Conservation (phyloP, 1,140 invertebrate species). For the Drosophila ironensis region DNA sequence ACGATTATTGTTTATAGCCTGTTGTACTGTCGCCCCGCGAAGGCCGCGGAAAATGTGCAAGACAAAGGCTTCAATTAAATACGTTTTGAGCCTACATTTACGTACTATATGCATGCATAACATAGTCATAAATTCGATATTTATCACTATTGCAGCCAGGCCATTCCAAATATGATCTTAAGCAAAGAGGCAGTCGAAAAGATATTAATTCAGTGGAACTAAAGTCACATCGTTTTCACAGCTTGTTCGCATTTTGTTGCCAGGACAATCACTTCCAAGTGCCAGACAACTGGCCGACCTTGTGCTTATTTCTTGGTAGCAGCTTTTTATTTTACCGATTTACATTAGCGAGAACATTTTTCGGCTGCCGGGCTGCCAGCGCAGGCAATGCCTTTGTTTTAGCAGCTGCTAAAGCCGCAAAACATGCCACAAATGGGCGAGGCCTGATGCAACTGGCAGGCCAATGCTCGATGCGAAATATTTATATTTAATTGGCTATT, state of each 20-base stretch:
- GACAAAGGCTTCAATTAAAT: conserved; percentile 32
- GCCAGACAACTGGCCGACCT: conserved; percentile 48
- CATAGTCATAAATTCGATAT: not conserved
- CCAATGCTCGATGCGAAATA: conserved; percentile 36
- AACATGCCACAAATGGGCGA: conserved; percentile 53
- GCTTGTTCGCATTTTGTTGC: conserved; percentile 7
- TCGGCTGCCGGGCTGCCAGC: not conserved
- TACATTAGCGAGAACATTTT: conserved; percentile 64
- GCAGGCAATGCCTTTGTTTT: no score
- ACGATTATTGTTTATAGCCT: conserved; percentile 41
- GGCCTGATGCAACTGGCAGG: conserved; percentile 39
- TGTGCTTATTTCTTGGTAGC: conserved; percentile 50
- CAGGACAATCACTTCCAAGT: conserved; percentile 49
- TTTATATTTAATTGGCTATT: conserved; percentile 63
- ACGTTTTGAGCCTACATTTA: conserved; percentile 8
- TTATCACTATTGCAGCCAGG: no score
- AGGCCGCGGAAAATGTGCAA: conserved; percentile 2
- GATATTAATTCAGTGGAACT: no score
- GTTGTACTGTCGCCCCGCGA: conserved; percentile 13
- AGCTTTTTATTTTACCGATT: conserved; percentile 10
- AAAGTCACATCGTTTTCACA: no score
- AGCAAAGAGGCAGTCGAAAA: not conserved
- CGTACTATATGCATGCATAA: not conserved
- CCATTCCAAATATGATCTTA: no score
- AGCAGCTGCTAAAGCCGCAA: conserved; percentile 31